These are phyloP conservation scores for Netelia fuscicornis DNA, from an alignment of 2,888 invertebrate genomes.

Conservation along the genomic window DNA sequence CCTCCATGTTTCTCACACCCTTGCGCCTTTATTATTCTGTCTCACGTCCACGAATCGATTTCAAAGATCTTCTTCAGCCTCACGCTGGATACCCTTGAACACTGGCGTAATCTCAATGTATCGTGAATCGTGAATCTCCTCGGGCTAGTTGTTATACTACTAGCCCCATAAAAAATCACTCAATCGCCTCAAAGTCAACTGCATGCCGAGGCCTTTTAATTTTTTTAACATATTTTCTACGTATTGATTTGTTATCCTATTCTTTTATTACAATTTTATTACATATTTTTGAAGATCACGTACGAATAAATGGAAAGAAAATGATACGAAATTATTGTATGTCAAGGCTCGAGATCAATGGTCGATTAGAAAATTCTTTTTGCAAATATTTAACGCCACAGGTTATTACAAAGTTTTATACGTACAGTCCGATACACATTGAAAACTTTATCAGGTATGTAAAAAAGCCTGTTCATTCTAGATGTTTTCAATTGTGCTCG, in stretches of 20 bases:
- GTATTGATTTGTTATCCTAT: too few species aligned
- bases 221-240: too few species aligned
- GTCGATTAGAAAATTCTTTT: background rate
- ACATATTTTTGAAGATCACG: too few species aligned
- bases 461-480: slow-evolving; percentile 13
- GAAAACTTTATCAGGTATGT: slow-evolving; percentile 31
- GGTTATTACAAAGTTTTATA: slow-evolving; percentile 33
- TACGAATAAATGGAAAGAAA: background rate
- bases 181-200: slow-evolving; percentile 29
- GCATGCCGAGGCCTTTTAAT: too few species aligned
- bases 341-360: background rate
- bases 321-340: background rate
- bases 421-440: background rate
- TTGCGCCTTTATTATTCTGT: slow-evolving; percentile 1
- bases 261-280: too few species aligned
- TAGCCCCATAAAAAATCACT: slow-evolving; percentile 38
- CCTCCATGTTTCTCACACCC: slow-evolving; percentile 38
- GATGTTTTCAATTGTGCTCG: slow-evolving; percentile 20
- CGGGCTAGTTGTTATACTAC: background rate
- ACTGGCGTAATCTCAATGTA: slow-evolving; percentile 14
- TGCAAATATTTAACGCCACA: slow-evolving; percentile 25
- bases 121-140: slow-evolving; percentile 9
- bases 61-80: slow-evolving; percentile 35
- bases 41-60: slow-evolving; percentile 28
- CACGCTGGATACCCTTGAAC: slow-evolving; percentile 8